A percentile compares a stretch with the other conserved stretches of the same genome.
Evolutionary conservation across 2,888 invertebrate species (phyloP).

Genomic region (Physocephala rufipes): DNA sequence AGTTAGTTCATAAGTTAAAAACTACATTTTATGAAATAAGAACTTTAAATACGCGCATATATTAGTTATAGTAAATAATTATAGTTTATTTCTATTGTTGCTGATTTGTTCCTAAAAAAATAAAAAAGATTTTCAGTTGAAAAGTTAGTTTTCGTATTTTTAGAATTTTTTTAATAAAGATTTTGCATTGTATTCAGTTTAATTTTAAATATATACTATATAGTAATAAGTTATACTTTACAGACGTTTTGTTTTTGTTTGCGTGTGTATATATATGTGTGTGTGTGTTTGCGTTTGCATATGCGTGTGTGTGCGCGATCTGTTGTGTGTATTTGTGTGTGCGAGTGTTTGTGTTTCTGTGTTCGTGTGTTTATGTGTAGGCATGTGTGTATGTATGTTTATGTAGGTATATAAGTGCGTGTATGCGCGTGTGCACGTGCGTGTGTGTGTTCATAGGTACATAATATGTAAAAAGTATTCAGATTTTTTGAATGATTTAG

Average conservation of each 20-base stretch:
- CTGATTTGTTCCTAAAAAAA: constrained; percentile 8
- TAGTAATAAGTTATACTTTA: constrained; percentile 21
- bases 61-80: constrained; percentile 12
- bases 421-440: too few relatives aligned
- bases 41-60: not conserved
- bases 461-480: constrained; percentile 17
- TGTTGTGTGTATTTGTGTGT: too few relatives aligned
- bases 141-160: not conserved
- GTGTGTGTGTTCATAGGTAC: constrained; percentile 18
- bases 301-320: too few relatives aligned
- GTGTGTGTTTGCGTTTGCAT: too few relatives aligned
- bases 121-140: not conserved
- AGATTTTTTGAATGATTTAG: not conserved
- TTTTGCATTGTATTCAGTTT: not conserved
- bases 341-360: too few relatives aligned
- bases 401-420: too few relatives aligned
- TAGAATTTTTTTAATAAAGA: not conserved
- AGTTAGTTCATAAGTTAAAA: constrained; percentile 19
- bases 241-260: constrained; percentile 9
- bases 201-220: constrained; percentile 12
- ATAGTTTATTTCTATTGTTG: not conserved
- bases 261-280: too few relatives aligned
- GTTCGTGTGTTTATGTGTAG: too few relatives aligned
- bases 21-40: constrained; percentile 5
- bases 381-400: too few relatives aligned